Conservation (phyloP, 1,140 invertebrate genomes). For the Drosophila sp. region DNA sequence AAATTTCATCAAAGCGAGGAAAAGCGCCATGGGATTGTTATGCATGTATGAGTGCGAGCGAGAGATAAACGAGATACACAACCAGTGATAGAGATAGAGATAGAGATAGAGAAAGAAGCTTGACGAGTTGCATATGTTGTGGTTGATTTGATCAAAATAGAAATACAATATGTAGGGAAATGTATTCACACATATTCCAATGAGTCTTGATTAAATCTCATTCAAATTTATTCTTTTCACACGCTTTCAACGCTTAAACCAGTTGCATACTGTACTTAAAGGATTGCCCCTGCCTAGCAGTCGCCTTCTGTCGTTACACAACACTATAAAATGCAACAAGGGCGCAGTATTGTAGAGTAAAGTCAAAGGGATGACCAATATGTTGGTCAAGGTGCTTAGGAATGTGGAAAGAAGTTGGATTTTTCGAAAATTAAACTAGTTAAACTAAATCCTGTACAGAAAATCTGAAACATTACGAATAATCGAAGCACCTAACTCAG, state of each 20-base stretch:
- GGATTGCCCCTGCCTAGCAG: background rate
- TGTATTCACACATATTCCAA: background rate
- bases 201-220: slow-evolving; percentile 9
- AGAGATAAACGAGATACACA: background rate
- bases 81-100: slow-evolving; percentile 8
- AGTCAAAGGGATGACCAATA: too few relatives aligned
- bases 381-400: too few relatives aligned
- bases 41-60: background rate
- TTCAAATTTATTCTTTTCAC: slow-evolving; percentile 5
- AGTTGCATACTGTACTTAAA: background rate
- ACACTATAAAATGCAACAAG: too few relatives aligned
- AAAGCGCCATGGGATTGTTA: slow-evolving; percentile 29
- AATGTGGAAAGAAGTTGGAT: too few relatives aligned
- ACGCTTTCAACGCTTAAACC: background rate
- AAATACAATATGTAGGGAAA: slow-evolving; percentile 26
- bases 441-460: too few relatives aligned
- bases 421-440: too few relatives aligned
- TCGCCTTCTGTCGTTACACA: too few relatives aligned
- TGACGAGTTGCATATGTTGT: slow-evolving; percentile 51
- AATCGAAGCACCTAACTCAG: too few relatives aligned
- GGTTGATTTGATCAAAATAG: slow-evolving; percentile 32
- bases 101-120: slow-evolving; percentile 19
- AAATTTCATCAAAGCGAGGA: slow-evolving; percentile 41
- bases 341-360: too few relatives aligned
- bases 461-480: too few relatives aligned